Evolutionary conservation across 2,113 vertebrate species (phyloP).

Genomic region (Acrocephalus kingi): DNA sequence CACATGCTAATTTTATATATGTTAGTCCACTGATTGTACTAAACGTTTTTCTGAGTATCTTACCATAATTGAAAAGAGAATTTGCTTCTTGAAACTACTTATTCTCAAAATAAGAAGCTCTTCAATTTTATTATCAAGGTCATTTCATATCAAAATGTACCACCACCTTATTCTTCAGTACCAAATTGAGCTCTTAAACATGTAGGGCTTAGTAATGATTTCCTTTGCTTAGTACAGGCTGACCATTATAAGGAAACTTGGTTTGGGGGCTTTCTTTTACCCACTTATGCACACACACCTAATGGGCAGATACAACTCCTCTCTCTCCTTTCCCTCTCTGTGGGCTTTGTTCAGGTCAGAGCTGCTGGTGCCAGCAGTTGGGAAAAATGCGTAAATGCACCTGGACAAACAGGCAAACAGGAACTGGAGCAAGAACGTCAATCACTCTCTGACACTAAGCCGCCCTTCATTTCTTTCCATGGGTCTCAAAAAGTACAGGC

Average conservation of each 20-base stretch:
- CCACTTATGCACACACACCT: accelerated
- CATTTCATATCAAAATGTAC: neutral
- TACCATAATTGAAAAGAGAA: neutral
- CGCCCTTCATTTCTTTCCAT: neutral
- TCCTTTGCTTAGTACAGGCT: neutral
- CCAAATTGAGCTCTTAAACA: neutral
- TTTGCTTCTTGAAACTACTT: neutral
- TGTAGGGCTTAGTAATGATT: neutral
- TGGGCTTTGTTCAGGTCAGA: neutral
- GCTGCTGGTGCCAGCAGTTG: neutral
- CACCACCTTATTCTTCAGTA: neutral
- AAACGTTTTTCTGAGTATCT: neutral
- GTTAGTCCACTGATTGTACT: neutral
- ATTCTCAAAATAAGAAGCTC: neutral
- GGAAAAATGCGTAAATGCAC: neutral
- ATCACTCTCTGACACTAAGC: neutral
- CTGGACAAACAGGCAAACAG: constrained; percentile 37
- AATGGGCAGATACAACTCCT: neutral
- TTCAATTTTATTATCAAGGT: neutral
- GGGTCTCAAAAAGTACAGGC: neutral
- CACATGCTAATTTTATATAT: neutral
- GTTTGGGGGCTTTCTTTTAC: neutral
- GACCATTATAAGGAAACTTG: neutral
- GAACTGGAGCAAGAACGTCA: neutral
- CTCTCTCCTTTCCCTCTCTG: neutral